A percentile compares a stretch with the other conserved stretches of the same genome.
Evolutionary conservation across 2,113 vertebrate species (phyloP).

Genomic region (Porphyrio hochstetteri): DNA sequence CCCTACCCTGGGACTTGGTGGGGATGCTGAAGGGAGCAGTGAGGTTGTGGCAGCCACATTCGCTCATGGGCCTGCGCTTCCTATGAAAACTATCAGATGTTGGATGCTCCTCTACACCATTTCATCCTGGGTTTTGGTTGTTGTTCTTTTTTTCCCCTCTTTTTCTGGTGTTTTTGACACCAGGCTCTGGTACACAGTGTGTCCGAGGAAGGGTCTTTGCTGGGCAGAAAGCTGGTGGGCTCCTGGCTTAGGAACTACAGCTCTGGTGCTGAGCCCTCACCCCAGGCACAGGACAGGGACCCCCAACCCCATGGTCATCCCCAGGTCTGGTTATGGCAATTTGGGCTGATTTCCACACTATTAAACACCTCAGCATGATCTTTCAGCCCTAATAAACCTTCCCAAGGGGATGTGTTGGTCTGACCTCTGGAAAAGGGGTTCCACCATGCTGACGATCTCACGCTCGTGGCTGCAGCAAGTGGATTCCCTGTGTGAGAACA

Average conservation of each 20-base stretch:
- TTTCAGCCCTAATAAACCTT: background rate
- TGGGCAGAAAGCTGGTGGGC: background rate
- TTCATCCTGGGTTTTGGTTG: too few relatives aligned
- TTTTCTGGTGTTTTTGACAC: background rate
- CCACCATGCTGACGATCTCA: rapidly evolving
- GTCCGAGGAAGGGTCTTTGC: background rate
- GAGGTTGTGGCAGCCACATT: background rate
- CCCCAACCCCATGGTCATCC: background rate
- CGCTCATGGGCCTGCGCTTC: background rate
- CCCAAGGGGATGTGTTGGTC: rapidly evolving
- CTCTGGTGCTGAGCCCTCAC: background rate
- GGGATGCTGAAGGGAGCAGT: background rate
- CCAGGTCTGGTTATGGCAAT: background rate
- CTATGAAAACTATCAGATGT: background rate
- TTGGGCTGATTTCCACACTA: rapidly evolving
- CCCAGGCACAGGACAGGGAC: background rate
- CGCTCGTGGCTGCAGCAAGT: background rate
- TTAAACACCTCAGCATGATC: background rate
- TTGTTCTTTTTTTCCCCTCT: too few relatives aligned
- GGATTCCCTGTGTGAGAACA: rapidly evolving
- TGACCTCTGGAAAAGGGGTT: background rate
- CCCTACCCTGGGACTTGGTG: background rate
- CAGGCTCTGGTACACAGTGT: background rate
- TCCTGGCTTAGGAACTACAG: rapidly evolving
- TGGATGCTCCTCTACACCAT: background rate